A percentile compares a stretch with the other conserved stretches of the same genome.
Conservation (phyloP, 2,888 invertebrate genomes). For the Sisyra terminalis region DNA sequence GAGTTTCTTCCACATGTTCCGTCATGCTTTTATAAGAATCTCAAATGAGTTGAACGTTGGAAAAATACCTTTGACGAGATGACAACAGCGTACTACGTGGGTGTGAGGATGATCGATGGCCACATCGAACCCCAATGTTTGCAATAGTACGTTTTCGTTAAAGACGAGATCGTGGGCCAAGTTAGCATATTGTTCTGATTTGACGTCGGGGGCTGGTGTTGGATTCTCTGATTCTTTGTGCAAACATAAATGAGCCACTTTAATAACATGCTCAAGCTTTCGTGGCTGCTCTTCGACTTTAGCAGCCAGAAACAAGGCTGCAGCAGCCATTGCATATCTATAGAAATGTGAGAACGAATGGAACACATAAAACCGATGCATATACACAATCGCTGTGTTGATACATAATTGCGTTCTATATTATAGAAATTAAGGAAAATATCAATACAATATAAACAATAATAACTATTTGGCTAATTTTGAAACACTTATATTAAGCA, state of each 20-base stretch:
- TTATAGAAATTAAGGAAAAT: conserved; percentile 13
- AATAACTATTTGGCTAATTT: no score
- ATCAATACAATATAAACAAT: neutral
- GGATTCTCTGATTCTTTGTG: conserved; percentile 43
- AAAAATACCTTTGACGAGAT: conserved; percentile 77
- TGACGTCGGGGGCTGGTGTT: conserved; percentile 61
- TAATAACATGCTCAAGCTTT: conserved; percentile 93
- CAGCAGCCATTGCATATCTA: conserved; percentile 85
- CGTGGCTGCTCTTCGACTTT: conserved; percentile 97
- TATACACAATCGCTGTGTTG: conserved; percentile 97
- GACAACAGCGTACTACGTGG: conserved; percentile 90
- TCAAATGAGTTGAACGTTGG: conserved; percentile 11
- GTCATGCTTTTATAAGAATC: neutral
- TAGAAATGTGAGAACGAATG: conserved; percentile 94
- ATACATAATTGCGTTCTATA: conserved; percentile 88
- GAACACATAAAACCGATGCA: conserved; percentile 98
- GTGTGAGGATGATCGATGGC: conserved; percentile 98
- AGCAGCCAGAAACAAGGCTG: conserved; percentile 90
- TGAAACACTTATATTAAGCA: no score
- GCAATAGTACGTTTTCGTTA: conserved; percentile 91
- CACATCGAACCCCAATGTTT: conserved; percentile 95
- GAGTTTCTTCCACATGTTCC: neutral
- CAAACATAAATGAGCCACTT: conserved; percentile 74
- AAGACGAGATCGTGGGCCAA: conserved; percentile 88
- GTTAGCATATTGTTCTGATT: conserved; percentile 46